phyloP scores from a whole-genome alignment of 2,888 invertebrate species.

The Latrodectus hesperus region DNA sequence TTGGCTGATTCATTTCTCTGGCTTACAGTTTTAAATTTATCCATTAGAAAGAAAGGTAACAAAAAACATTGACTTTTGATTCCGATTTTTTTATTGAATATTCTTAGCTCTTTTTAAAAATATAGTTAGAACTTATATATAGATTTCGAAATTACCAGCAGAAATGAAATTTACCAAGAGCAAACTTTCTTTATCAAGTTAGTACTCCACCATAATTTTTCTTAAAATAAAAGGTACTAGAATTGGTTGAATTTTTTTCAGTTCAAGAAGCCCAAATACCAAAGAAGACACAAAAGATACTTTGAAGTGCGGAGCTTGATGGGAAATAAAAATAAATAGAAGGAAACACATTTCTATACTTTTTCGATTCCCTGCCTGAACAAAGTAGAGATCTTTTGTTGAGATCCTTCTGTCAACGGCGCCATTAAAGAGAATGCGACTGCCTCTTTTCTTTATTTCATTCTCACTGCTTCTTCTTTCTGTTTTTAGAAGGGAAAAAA shows the following conservation, averaged over 20 bases:
- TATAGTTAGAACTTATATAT: too few relatives aligned
- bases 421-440: conserved; percentile 59
- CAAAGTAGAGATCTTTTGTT: conserved; percentile 56
- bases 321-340: conserved; percentile 11
- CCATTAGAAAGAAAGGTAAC: too few relatives aligned
- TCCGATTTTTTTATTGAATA: too few relatives aligned
- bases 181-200: too few relatives aligned
- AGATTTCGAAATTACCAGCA: too few relatives aligned
- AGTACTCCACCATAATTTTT: too few relatives aligned
- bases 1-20: too few relatives aligned
- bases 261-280: neutral
- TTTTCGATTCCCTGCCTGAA: conserved; percentile 44
- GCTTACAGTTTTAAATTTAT: too few relatives aligned
- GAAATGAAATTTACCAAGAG: too few relatives aligned
- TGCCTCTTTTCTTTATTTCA: conserved; percentile 37
- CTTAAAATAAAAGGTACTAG: neutral
- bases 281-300: neutral
- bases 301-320: neutral
- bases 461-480: conserved; percentile 9
- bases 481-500: conserved; percentile 20
- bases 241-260: neutral
- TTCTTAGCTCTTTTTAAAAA: too few relatives aligned
- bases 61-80: too few relatives aligned
- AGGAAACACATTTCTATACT: conserved; percentile 28
- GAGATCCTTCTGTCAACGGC: conserved; percentile 54